Percentiles rank a stretch among this genome's conserved stretches.
These are phyloP conservation scores for Oncorhynchus keta DNA, from an alignment of 2,113 vertebrate species.

Conservation along the genomic window DNA sequence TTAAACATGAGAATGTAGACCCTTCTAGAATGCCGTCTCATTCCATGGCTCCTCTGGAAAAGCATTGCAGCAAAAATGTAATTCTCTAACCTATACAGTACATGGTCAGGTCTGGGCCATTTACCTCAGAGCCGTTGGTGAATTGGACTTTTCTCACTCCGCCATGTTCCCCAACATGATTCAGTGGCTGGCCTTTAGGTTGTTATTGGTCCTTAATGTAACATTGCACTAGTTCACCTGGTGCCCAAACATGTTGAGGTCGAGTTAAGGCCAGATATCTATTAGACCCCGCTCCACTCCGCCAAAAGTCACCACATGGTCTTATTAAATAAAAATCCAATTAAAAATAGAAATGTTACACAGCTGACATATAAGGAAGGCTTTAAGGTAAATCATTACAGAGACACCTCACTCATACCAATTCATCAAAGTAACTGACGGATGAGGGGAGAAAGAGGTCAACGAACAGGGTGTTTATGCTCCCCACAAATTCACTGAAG, in stretches of 20 bases:
- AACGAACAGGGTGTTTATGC: background rate
- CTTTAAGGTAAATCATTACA: conserved; percentile 36
- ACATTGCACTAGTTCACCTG: conserved; percentile 24
- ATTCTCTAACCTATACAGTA: conserved; percentile 1
- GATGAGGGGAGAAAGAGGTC: conserved; percentile 14
- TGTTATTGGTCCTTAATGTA: conserved; percentile 37
- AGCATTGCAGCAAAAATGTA: background rate
- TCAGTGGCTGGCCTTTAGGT: conserved; percentile 9
- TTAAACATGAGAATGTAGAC: too few relatives aligned
- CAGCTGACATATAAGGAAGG: conserved; percentile 23
- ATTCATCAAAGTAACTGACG: conserved; percentile 31
- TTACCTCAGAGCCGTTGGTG: background rate
- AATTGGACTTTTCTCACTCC: background rate
- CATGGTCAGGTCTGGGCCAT: background rate
- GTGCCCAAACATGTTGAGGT: conserved; percentile 14
- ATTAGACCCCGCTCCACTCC: conserved; percentile 21
- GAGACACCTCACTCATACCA: conserved; percentile 28
- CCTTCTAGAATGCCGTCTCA: background rate
- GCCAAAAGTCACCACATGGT: background rate
- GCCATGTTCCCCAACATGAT: background rate
- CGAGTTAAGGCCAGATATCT: conserved; percentile 18
- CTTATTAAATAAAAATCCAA: conserved; percentile 29
- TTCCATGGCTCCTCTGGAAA: background rate
- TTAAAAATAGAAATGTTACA: conserved; percentile 36
- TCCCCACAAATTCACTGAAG: background rate